Evolutionary conservation across 2,888 invertebrate species (phyloP), one percentile per base, ranked within the genome.

Genomic region (Steromphala cineraria): DNA sequence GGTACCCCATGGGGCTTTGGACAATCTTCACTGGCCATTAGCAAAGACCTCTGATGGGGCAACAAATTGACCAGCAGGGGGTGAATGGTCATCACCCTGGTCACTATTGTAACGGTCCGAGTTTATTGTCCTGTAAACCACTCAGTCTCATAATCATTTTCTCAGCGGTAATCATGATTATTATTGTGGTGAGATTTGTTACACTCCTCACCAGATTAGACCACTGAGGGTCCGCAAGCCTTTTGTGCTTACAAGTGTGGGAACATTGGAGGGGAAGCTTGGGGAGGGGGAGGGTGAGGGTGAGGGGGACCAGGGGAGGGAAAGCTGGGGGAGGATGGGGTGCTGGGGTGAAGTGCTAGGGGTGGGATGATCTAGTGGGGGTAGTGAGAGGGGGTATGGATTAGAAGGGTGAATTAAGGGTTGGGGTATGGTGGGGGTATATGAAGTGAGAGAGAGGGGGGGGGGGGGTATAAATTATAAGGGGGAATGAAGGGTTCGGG

Each of bases 31-130:
- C 40, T 36, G 71, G 40, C 31, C 71, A 71, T 71, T 71, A 40
- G 36, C 36, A 19, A 10, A n/a, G 71, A 71, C 71, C 71, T 19
- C 31, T 71, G 62, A 36, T 71, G 31, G 19, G 13, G 71, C 71
- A 36, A 71, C 71, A 71, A 71, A 71, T 71, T 71, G 71, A 31
- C 71, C 71, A 71, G 71, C 36, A 71, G 71, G 71, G 71, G 71
- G 28, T 13, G n/a, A 36, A 36, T 31, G 28, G 36, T 28, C 36
- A 71, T 31, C n/a, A 17, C 17, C n/a, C 7, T 40, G 36, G 36
- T 31, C 36, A 19, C 31, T 36, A 40, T 71, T 71, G 71, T 71
- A 36, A 36, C 71, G 19, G 40, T 10, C 62, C 7, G 31, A 19
- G 31, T 71, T 71, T 71, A 71, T 71, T 71, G 40, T 71, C 71